Percentiles rank a stretch among this genome's conserved stretches.
phyloP scores from a whole-genome alignment of 2,888 invertebrate genomes.

The Candidula unifasciata region DNA sequence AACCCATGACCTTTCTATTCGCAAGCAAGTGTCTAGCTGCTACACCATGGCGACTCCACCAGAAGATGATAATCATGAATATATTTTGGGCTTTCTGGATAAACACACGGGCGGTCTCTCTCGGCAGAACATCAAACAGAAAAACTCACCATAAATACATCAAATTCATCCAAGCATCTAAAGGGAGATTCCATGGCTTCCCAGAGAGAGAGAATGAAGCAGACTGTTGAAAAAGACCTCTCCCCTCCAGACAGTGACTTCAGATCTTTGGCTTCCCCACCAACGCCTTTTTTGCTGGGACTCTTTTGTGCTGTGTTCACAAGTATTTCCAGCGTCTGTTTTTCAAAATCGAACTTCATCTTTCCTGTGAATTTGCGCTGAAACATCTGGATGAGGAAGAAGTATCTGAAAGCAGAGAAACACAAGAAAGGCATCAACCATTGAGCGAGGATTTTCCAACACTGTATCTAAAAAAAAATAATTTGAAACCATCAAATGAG shows the following conservation, averaged over 20 bases:
- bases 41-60: too few species aligned
- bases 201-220: slow-evolving; percentile 95
- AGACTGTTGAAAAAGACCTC: slow-evolving; percentile 95
- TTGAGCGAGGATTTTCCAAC: too few species aligned
- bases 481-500: too few species aligned
- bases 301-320: slow-evolving; percentile 63
- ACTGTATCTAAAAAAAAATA: too few species aligned
- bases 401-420: slow-evolving; percentile 62
- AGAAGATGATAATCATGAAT: too few species aligned
- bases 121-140: too few species aligned
- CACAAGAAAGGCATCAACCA: background rate
- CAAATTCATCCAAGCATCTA: slow-evolving; percentile 95
- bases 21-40: too few species aligned
- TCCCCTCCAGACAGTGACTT: slow-evolving; percentile 93
- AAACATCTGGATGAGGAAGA: slow-evolving; percentile 73
- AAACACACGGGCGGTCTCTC: too few species aligned
- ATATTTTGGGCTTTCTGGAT: too few species aligned
- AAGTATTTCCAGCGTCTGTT: slow-evolving; percentile 73
- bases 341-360: slow-evolving; percentile 75
- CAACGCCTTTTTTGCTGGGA: slow-evolving; percentile 17
- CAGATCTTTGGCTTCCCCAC: slow-evolving; percentile 70
- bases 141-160: slow-evolving; percentile 91
- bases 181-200: slow-evolving; percentile 94
- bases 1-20: too few species aligned
- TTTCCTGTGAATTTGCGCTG: slow-evolving; percentile 75